These are phyloP conservation scores for Sarcophaga bullata DNA, from an alignment of 1,140 invertebrate genomes.

Conservation along the genomic window DNA sequence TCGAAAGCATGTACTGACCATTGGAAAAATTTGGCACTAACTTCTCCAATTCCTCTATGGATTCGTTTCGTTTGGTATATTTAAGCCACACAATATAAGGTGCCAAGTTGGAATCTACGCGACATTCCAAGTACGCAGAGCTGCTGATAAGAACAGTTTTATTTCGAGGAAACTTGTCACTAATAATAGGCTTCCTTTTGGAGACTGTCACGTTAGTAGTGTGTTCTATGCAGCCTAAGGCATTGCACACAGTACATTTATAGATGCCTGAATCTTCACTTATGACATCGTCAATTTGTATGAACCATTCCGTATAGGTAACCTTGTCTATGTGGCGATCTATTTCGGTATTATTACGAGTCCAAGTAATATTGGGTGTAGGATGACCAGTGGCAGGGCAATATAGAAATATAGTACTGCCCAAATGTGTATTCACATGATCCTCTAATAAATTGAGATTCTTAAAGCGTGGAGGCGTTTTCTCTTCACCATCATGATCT, in stretches of 20 bases:
- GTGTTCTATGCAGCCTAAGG: slow-evolving; percentile 78
- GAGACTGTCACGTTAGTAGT: slow-evolving; percentile 69
- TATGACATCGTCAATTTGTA: slow-evolving; percentile 78
- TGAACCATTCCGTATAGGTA: slow-evolving; percentile 72
- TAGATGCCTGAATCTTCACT: slow-evolving; percentile 84
- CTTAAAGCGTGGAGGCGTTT: slow-evolving; percentile 40
- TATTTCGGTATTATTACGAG: slow-evolving; percentile 74
- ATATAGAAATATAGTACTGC: slow-evolving; percentile 72
- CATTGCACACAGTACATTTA: slow-evolving; percentile 84
- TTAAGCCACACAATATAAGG: slow-evolving; percentile 79
- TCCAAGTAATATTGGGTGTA: slow-evolving; percentile 81
- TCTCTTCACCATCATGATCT: neutral
- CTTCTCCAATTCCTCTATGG: slow-evolving; percentile 26
- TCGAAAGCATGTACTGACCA: neutral
- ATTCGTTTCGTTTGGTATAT: slow-evolving; percentile 45
- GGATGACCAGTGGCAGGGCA: slow-evolving; percentile 76
- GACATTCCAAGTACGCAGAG: slow-evolving; percentile 77
- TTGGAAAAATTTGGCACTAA: slow-evolving; percentile 6
- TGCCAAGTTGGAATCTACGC: slow-evolving; percentile 78
- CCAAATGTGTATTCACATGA: slow-evolving; percentile 68
- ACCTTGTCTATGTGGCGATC: slow-evolving; percentile 71
- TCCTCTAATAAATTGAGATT: neutral
- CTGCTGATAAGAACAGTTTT: slow-evolving; percentile 77
- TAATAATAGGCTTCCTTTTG: slow-evolving; percentile 77
- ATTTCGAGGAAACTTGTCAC: slow-evolving; percentile 81